phyloP scores from a whole-genome alignment of 2,888 invertebrate species.

The Sarcophaga caerulescens region DNA sequence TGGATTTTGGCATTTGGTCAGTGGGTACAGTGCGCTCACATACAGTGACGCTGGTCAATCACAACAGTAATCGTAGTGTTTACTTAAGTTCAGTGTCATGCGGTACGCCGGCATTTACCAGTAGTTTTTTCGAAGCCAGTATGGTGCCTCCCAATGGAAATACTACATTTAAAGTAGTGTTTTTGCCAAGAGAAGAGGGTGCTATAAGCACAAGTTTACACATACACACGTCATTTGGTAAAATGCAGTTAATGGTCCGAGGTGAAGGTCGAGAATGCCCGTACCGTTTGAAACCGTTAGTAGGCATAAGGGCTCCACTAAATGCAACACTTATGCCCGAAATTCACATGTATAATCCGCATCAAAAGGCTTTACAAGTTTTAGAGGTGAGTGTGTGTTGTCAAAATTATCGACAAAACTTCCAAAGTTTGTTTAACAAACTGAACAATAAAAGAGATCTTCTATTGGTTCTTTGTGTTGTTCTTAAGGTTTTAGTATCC shows the following conservation, averaged over 20 bases:
- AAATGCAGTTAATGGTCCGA: slow-evolving; percentile 92
- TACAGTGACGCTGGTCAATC: slow-evolving; percentile 93
- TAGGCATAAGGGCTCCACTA: slow-evolving; percentile 94
- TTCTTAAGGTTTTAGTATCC: too few relatives aligned
- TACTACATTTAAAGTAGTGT: slow-evolving; percentile 97
- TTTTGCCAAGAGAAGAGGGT: slow-evolving; percentile 95
- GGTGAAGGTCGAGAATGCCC: slow-evolving; percentile 94
- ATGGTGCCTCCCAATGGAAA: slow-evolving; percentile 95
- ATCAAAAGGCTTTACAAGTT: slow-evolving; percentile 91
- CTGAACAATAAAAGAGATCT: background rate
- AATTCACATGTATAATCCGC: slow-evolving; percentile 97
- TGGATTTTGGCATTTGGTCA: slow-evolving; percentile 85
- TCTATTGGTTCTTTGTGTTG: too few relatives aligned
- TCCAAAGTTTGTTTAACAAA: background rate
- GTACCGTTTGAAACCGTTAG: slow-evolving; percentile 94
- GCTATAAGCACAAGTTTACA: slow-evolving; percentile 92
- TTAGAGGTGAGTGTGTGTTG: slow-evolving; percentile 83
- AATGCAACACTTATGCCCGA: slow-evolving; percentile 95
- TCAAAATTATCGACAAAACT: background rate
- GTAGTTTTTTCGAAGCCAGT: slow-evolving; percentile 98
- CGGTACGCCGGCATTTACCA: slow-evolving; percentile 96
- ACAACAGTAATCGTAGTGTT: slow-evolving; percentile 91
- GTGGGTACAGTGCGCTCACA: slow-evolving; percentile 94
- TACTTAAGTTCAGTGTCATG: slow-evolving; percentile 97
- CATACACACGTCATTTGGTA: slow-evolving; percentile 97